Evolutionary conservation across 2,888 invertebrate species (phyloP).

Genomic region (Meteorus cinctellus): DNA sequence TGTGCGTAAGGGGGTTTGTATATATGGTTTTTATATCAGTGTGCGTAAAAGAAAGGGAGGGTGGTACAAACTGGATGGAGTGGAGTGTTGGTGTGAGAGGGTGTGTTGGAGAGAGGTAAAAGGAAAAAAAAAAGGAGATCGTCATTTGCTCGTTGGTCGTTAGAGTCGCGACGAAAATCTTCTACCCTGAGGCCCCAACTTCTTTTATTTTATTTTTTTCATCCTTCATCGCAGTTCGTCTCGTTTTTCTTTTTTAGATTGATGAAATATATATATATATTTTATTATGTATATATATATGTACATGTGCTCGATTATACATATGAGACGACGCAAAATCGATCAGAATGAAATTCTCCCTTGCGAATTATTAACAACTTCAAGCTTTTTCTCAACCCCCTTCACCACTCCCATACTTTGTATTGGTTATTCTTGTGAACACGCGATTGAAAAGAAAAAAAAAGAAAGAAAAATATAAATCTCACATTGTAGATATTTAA

Average conservation of each 20-base stretch:
- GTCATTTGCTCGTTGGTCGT: constrained; percentile 69
- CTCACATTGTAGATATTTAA: background rate
- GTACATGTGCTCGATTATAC: background rate
- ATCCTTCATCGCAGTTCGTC: constrained; percentile 9
- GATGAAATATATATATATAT: constrained; percentile 45
- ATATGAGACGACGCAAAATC: constrained; percentile 34
- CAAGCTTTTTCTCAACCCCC: constrained; percentile 13
- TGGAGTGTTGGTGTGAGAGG: constrained; percentile 23
- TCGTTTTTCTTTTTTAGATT: constrained; percentile 43
- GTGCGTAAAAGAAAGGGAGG: constrained; percentile 39
- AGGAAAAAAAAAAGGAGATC: constrained; percentile 36
- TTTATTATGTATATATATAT: background rate
- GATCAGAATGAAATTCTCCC: constrained; percentile 37
- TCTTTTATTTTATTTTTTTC: constrained; percentile 19
- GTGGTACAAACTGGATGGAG: constrained; percentile 30
- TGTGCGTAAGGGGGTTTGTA: constrained; percentile 48
- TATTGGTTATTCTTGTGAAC: constrained; percentile 32
- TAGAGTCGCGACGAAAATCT: constrained; percentile 49
- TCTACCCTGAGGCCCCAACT: constrained; percentile 52
- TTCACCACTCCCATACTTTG: background rate
- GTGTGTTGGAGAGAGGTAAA: constrained; percentile 11
- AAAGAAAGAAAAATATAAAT: background rate
- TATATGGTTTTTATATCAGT: constrained; percentile 45
- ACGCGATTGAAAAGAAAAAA: constrained; percentile 31
- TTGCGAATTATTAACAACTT: constrained; percentile 41